A percentile compares a stretch with the other conserved stretches of the same genome.
These are phyloP conservation scores for Calliopum simillimum DNA, from an alignment of 2,888 invertebrate species.

Conservation along the genomic window DNA sequence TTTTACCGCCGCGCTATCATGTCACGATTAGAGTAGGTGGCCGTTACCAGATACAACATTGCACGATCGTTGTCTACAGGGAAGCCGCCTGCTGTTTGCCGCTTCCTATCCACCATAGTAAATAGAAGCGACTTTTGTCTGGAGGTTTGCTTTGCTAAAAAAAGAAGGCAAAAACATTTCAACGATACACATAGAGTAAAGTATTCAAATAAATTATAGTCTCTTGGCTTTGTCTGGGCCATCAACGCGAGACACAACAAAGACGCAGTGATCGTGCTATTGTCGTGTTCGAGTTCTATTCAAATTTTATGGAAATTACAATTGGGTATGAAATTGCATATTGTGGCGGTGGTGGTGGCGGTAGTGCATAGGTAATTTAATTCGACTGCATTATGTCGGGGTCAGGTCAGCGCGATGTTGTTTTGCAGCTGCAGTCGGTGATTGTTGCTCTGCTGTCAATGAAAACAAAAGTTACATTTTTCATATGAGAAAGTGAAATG, in stretches of 20 bases:
- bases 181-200: background rate
- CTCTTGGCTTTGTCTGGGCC: conserved; percentile 22
- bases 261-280: too few relatives aligned
- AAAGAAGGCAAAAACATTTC: too few relatives aligned
- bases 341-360: too few relatives aligned
- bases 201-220: conserved; percentile 28
- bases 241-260: background rate
- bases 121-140: too few relatives aligned
- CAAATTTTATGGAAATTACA: conserved; percentile 27
- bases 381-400: background rate
- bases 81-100: too few relatives aligned
- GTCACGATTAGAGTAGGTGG: conserved; percentile 31
- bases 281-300: conserved; percentile 17
- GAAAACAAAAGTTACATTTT: conserved; percentile 22
- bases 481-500: too few relatives aligned
- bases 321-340: background rate
- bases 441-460: background rate
- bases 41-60: background rate
- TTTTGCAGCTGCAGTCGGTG: conserved; percentile 13
- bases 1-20: conserved; percentile 20
- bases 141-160: too few relatives aligned
- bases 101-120: too few relatives aligned
- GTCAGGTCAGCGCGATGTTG: conserved; percentile 24
- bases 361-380: too few relatives aligned
- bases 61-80: too few relatives aligned